Percentiles rank a stretch among this genome's conserved stretches.
phyloP scores from a whole-genome alignment of 2,113 vertebrate species.

The Vidua macroura region DNA sequence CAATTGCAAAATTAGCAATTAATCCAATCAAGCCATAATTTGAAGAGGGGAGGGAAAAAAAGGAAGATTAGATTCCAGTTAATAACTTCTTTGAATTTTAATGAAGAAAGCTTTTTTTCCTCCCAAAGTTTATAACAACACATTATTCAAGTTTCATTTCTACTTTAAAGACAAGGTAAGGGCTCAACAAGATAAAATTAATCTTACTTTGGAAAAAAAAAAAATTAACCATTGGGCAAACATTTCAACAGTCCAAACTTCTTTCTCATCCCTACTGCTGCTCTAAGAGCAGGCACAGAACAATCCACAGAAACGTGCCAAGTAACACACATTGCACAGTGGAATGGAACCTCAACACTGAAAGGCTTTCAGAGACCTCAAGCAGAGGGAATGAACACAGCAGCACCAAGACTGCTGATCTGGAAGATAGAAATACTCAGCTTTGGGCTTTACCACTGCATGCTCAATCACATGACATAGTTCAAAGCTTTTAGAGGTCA shows the following conservation, averaged over 20 bases:
- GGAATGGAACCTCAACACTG: not conserved
- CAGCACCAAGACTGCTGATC: not conserved
- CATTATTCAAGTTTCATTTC: not conserved
- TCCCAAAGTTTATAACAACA: not conserved
- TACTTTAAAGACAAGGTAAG: not conserved
- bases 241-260: not conserved
- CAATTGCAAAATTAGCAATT: constrained; percentile 11
- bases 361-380: not conserved
- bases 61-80: not conserved
- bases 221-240: not conserved
- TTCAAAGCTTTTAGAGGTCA: not conserved
- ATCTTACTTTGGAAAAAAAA: not conserved
- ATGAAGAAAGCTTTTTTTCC: not conserved
- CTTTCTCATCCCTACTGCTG: not conserved
- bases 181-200: not conserved
- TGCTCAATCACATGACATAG: not conserved
- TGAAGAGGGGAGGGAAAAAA: not conserved
- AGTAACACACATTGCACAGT: rapidly evolving
- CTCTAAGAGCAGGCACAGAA: not conserved
- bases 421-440: not conserved
- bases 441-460: not conserved
- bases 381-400: not conserved
- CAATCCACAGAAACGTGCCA: not conserved
- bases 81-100: not conserved
- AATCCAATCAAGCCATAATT: not conserved